Conservation (phyloP, 2,113 vertebrate genomes). For the Chascanopsetta lugubris region DNA sequence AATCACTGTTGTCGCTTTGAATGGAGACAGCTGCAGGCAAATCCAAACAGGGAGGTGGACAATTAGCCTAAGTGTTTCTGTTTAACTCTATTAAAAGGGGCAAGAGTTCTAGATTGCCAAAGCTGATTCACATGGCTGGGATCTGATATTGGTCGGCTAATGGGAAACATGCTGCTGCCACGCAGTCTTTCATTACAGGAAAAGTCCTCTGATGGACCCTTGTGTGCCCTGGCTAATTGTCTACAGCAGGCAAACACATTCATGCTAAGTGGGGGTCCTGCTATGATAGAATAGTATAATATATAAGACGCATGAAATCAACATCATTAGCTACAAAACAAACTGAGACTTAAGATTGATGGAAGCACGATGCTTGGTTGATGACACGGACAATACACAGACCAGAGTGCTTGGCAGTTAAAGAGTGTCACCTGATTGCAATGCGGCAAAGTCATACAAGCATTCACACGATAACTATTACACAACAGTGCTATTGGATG, state of each 20-base stretch:
- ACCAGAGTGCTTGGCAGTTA: slow-evolving; percentile 4
- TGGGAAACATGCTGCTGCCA: slow-evolving; percentile 73
- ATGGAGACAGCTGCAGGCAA: slow-evolving; percentile 22
- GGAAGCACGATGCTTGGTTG: slow-evolving; percentile 5
- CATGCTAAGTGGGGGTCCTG: slow-evolving; percentile 40
- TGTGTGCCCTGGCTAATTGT: slow-evolving; percentile 64
- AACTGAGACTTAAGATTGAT: too few relatives aligned
- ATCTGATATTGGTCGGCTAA: slow-evolving; percentile 60
- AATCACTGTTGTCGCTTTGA: slow-evolving; percentile 4
- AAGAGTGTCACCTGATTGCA: slow-evolving; percentile 37
- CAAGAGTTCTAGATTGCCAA: slow-evolving; percentile 45
- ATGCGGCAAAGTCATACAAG: slow-evolving; percentile 18
- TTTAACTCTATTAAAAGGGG: slow-evolving; percentile 53
- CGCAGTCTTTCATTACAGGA: slow-evolving; percentile 70
- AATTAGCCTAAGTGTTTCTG: slow-evolving; percentile 53
- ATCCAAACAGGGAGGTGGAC: slow-evolving; percentile 34
- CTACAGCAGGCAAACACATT: slow-evolving; percentile 37
- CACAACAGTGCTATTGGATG: background rate
- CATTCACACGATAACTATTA: background rate
- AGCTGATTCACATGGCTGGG: slow-evolving; percentile 62
- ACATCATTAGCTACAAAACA: slow-evolving; percentile 63
- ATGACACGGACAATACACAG: slow-evolving; percentile 39
- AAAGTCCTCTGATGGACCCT: slow-evolving; percentile 63
- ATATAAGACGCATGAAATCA: slow-evolving; percentile 61
- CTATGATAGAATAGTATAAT: slow-evolving; percentile 51